These are phyloP conservation scores for Phasia obesa DNA, from an alignment of 2,888 invertebrate genomes.

Conservation along the genomic window DNA sequence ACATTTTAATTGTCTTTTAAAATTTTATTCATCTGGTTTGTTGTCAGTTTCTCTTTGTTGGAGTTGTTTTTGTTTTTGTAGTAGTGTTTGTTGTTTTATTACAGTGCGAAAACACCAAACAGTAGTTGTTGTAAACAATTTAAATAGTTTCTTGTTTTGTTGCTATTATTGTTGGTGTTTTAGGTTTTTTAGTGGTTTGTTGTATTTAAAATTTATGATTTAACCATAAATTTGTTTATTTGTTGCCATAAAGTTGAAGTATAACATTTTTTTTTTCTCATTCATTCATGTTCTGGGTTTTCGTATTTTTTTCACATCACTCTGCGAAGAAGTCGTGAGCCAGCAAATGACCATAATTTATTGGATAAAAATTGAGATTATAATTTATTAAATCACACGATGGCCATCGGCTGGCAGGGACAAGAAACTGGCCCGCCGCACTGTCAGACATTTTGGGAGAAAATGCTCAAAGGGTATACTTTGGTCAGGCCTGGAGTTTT, in stretches of 20 bases:
- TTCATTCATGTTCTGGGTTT: not conserved
- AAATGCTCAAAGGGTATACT: too few species aligned
- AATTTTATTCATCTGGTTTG: not conserved
- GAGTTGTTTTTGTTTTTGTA: not conserved
- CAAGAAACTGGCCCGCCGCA: too few species aligned
- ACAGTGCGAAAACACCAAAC: conserved; percentile 36
- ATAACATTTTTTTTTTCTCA: not conserved
- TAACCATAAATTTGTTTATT: conserved; percentile 56
- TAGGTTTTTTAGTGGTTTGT: conserved; percentile 24
- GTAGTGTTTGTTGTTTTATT: conserved; percentile 24
- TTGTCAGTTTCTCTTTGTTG: not conserved
- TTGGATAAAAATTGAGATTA: too few species aligned
- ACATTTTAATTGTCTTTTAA: too few species aligned
- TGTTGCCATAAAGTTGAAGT: conserved; percentile 38
- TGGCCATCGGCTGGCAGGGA: too few species aligned
- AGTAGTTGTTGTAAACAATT: conserved; percentile 51
- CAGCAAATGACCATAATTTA: conserved; percentile 1
- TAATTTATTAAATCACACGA: too few species aligned
- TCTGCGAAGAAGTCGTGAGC: conserved; percentile 7
- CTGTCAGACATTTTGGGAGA: too few species aligned
- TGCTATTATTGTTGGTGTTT: conserved; percentile 1
- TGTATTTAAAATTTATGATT: conserved; percentile 57
- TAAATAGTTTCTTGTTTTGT: conserved; percentile 42
- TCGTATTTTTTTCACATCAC: not conserved
- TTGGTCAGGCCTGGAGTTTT: too few species aligned